Base-by-base conservation (phyloP, 1,140 invertebrate species). In the Pachypeltis micranthus region DNA sequence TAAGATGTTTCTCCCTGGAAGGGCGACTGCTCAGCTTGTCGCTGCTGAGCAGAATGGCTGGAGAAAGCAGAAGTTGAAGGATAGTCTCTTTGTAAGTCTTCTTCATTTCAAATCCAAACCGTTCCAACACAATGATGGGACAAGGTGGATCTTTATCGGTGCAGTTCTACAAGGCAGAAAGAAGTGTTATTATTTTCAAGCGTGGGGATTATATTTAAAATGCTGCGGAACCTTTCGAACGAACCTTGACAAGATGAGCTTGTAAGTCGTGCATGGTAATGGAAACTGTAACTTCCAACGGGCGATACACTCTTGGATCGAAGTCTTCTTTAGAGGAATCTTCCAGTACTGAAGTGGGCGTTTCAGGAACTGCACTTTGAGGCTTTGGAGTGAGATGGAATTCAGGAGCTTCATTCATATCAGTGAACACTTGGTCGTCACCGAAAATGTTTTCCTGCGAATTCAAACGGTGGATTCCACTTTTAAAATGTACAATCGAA, bases 101-200 rank as follows among this genome's bases (percentile, higher is more conserved):
- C 69, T 93, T 89, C 90, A 98, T 92, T 80, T 98, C 95, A 77
- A 98, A 96, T 2, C 90, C 91, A 68, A 97, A 86, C 65, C 92
- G 80, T 76, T 97, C 93, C 14, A 96, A 79, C 51, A 93, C 78
- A 67, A 96, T 83, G 21, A 91, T 85, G 0, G 94, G 94, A 77
- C 93, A 96, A 0, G 92, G 84, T 7, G 90, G 87, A 76, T 93
- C 90, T 65, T 83, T 83, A 51, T 90, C 85, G 63, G 82, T 86
- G 69, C 90, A 94, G 76, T 91, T 91, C 78, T 86, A 63, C 57
- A 72, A 71, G 61, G 67, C 19, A n/a, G n/a, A n/a, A n/a, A n/a
- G n/a, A n/a, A n/a, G n/a, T n/a, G n/a, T n/a, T n/a, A n/a, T n/a
- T n/a, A n/a, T n/a, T n/a, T n/a, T n/a, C n/a, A n/a, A n/a, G n/a